A percentile compares a stretch with the other conserved stretches of the same genome.
Evolutionary conservation across 2,888 invertebrate species (phyloP).

Genomic region (Atethmia centrago): DNA sequence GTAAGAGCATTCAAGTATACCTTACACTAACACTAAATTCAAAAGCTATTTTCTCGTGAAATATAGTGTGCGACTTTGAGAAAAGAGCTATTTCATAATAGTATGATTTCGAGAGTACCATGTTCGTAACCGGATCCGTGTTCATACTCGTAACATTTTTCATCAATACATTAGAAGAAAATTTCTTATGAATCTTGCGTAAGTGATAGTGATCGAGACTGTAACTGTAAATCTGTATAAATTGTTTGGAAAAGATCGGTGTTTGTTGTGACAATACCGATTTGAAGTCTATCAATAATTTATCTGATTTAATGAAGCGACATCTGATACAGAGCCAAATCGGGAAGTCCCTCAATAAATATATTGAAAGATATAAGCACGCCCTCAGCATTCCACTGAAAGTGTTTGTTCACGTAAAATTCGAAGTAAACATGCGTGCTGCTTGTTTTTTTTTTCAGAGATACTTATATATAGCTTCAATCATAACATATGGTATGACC

Average conservation of each 20-base stretch:
- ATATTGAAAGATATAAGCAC: neutral
- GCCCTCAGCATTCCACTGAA: neutral
- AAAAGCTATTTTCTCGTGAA: neutral
- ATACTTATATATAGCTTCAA: slow-evolving; percentile 19
- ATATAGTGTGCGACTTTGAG: neutral
- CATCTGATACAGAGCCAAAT: neutral
- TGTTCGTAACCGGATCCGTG: neutral
- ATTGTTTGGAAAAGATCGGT: neutral
- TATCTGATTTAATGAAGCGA: neutral
- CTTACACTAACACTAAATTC: neutral
- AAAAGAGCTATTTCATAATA: neutral
- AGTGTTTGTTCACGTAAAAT: slow-evolving; percentile 17
- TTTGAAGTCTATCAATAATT: neutral
- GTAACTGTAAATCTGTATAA: neutral
- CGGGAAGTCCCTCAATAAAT: neutral
- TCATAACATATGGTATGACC: slow-evolving; percentile 32
- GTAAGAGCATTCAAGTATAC: neutral
- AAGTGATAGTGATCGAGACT: neutral
- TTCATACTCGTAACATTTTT: no score
- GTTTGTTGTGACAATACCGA: neutral
- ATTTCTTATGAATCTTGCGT: neutral
- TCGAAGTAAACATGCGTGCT: slow-evolving; percentile 11
- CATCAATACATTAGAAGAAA: neutral
- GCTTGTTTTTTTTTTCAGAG: slow-evolving; percentile 33
- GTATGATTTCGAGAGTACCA: neutral